Percentiles rank a stretch among this genome's conserved stretches.
These are phyloP conservation scores for Heliothis virescens DNA, from an alignment of 1,140 invertebrate genomes.

Conservation along the genomic window DNA sequence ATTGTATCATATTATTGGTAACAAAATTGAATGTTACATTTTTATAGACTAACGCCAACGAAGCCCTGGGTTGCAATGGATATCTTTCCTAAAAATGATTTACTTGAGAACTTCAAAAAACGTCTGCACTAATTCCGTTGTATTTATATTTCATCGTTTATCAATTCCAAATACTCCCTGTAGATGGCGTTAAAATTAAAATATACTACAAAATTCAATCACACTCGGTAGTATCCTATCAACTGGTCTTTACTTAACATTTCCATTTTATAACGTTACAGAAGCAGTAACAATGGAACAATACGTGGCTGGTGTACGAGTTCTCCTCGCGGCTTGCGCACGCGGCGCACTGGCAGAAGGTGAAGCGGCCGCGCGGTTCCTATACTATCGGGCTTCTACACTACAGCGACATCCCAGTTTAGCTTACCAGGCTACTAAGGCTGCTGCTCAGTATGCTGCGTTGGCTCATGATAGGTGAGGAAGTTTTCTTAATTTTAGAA, in stretches of 20 bases:
- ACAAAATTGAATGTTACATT: too few species aligned
- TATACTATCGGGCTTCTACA: conserved; percentile 88
- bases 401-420: conserved; percentile 87
- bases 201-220: too few species aligned
- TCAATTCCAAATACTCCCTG: too few species aligned
- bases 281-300: conserved; percentile 82
- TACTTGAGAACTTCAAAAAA: too few species aligned
- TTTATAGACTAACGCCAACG: too few species aligned
- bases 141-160: too few species aligned
- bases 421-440: conserved; percentile 87
- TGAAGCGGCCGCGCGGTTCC: conserved; percentile 88
- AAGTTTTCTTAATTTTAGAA: too few species aligned
- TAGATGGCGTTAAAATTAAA: too few species aligned
- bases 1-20: too few species aligned
- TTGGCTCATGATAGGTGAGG: conserved; percentile 86
- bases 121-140: too few species aligned
- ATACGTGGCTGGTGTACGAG: conserved; percentile 78
- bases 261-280: conserved; percentile 52
- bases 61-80: too few species aligned
- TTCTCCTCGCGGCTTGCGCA: conserved; percentile 75
- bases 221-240: not conserved
- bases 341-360: conserved; percentile 87
- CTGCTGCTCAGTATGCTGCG: conserved; percentile 86
- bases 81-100: too few species aligned
- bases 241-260: not conserved